Conservation (phyloP, 2,797 vertebrate genomes). For the Thalassophryne amazonica region DNA sequence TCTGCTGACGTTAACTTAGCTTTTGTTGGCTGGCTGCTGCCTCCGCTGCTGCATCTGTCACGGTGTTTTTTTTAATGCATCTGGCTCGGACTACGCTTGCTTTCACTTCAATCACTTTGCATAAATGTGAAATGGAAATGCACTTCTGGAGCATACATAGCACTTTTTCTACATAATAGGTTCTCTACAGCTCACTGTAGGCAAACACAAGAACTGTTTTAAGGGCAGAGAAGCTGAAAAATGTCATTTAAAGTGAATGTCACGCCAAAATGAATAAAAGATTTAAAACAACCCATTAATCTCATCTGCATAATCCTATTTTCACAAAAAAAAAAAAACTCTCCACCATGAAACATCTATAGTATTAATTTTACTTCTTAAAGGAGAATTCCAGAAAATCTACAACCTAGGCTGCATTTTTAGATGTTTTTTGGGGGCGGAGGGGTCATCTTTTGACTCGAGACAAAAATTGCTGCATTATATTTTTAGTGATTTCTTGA, state of each 20-base stretch:
- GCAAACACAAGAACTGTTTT: not conserved
- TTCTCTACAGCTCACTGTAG: not conserved
- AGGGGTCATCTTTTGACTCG: no score
- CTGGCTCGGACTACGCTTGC: slow-evolving; percentile 17
- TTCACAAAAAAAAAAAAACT: not conserved
- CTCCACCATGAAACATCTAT: not conserved
- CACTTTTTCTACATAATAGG: not conserved
- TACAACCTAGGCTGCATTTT: not conserved
- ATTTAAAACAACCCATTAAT: not conserved
- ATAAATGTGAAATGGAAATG: slow-evolving; percentile 10
- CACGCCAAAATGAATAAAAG: not conserved
- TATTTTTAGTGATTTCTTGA: no score
- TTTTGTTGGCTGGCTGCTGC: slow-evolving; percentile 42
- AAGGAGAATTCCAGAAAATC: no score
- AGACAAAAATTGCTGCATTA: no score
- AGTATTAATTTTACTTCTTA: not conserved
- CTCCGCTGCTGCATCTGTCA: slow-evolving; percentile 42
- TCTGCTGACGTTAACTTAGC: slow-evolving; percentile 47
- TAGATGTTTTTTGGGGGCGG: no score
- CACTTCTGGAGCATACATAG: not conserved
- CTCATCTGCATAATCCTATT: slow-evolving; percentile 13
- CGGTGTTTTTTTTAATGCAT: slow-evolving; percentile 10
- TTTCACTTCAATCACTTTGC: slow-evolving; percentile 33
- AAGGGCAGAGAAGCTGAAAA: slow-evolving; percentile 2
- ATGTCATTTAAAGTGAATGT: not conserved